Evolutionary conservation across 1,140 invertebrate species (phyloP).

Genomic region (Cyclargus thomasi): DNA sequence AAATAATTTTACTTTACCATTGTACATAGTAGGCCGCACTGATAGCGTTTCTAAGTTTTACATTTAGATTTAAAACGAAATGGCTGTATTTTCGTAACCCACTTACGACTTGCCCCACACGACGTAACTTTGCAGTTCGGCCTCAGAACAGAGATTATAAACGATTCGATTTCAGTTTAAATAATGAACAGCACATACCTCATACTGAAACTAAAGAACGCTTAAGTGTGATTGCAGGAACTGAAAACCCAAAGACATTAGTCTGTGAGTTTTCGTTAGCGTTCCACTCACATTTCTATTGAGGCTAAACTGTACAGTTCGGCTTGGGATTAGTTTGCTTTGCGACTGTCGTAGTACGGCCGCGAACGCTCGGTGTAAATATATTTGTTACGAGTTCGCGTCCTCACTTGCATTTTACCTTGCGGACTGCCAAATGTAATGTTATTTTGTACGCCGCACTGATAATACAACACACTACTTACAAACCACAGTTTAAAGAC

Average conservation of each 20-base stretch:
- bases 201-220: no score
- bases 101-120: conserved; percentile 37
- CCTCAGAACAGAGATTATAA: no score
- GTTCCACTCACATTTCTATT: no score
- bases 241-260: no score
- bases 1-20: conserved; percentile 47
- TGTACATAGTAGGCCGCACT: conserved; percentile 68
- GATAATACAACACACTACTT: conserved; percentile 27
- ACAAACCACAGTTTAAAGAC: no score
- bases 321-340: background rate
- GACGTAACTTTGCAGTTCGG: no score
- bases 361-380: conserved; percentile 47
- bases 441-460: conserved; percentile 55
- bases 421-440: conserved; percentile 72
- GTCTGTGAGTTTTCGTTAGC: no score
- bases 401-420: conserved; percentile 71
- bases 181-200: no score
- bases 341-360: background rate
- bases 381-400: conserved; percentile 55
- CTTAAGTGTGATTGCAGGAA: no score
- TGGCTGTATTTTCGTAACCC: conserved; percentile 58
- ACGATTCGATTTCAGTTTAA: no score
- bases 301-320: conserved; percentile 36
- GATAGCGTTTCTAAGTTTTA: conserved; percentile 61
- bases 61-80: conserved; percentile 49